phyloP scores from a whole-genome alignment of 2,797 vertebrate genomes.

The Gorsachius magnificus region DNA sequence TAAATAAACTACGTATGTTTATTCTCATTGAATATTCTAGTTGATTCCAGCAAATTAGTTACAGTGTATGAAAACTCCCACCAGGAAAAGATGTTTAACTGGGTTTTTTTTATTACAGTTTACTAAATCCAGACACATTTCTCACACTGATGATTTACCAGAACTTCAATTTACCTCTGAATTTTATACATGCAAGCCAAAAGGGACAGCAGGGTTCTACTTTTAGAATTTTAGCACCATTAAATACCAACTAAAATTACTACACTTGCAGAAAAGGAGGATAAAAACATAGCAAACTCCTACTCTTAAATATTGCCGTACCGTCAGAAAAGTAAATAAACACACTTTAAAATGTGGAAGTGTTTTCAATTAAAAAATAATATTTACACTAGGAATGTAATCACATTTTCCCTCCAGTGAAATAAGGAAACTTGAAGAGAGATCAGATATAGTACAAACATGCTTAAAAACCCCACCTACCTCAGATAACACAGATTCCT shows the following conservation, averaged over 20 bases:
- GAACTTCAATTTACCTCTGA: slow-evolving; percentile 37
- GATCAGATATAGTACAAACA: neutral
- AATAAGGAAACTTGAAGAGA: neutral
- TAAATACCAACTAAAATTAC: slow-evolving; percentile 42
- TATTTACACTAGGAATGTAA: neutral
- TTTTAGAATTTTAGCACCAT: slow-evolving; percentile 48
- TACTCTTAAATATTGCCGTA: slow-evolving; percentile 25
- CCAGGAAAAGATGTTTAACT: slow-evolving; percentile 48
- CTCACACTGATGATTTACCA: slow-evolving; percentile 50
- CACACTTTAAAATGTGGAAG: neutral
- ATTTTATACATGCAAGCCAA: slow-evolving; percentile 33
- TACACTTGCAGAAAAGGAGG: slow-evolving; percentile 25
- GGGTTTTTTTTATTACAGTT: neutral
- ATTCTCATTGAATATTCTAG: slow-evolving; percentile 39
- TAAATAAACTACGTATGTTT: slow-evolving; percentile 35
- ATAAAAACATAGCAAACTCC: slow-evolving; percentile 45
- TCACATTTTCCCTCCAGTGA: neutral
- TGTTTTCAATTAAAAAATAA: slow-evolving; percentile 16
- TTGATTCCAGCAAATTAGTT: slow-evolving; percentile 50
- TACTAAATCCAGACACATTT: slow-evolving; percentile 53
- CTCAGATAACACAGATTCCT: neutral
- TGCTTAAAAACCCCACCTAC: neutral
- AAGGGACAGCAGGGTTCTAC: slow-evolving; percentile 45
- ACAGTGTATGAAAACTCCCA: slow-evolving; percentile 55
- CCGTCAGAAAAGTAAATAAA: slow-evolving; percentile 48